These are phyloP conservation scores for Hippocampus barbouri DNA, from an alignment of 2,113 vertebrate genomes.

Conservation along the genomic window DNA sequence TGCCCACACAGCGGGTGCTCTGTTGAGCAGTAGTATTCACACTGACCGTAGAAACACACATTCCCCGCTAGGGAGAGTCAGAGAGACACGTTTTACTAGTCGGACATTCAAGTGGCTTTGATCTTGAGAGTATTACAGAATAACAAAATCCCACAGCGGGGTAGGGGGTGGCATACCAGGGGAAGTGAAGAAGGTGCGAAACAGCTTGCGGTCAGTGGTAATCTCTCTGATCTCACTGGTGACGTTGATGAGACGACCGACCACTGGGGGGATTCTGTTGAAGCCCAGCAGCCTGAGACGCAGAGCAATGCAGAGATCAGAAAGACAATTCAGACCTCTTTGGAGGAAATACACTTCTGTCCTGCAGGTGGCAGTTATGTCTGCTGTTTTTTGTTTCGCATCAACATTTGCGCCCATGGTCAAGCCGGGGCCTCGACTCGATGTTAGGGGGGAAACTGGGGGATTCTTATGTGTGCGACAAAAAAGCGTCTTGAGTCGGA, in stretches of 20 bases:
- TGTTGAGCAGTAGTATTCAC: conserved; percentile 93
- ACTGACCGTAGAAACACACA: conserved; percentile 93
- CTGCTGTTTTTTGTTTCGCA: background rate
- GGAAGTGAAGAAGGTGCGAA: conserved; percentile 75
- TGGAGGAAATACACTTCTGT: background rate
- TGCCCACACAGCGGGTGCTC: conserved; percentile 90
- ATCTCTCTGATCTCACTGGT: conserved; percentile 79
- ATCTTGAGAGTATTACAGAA: background rate
- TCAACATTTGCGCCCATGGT: too few species aligned
- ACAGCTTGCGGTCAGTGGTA: conserved; percentile 77
- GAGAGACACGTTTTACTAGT: background rate
- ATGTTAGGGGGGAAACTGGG: too few species aligned
- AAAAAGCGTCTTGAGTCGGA: too few species aligned
- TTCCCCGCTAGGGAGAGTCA: conserved; percentile 68
- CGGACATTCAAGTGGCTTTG: background rate
- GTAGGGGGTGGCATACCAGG: conserved; percentile 41
- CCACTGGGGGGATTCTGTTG: conserved; percentile 77
- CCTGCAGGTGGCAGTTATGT: background rate
- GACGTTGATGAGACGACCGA: conserved; percentile 78
- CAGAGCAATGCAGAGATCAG: background rate
- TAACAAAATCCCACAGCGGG: background rate
- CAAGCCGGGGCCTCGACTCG: too few species aligned
- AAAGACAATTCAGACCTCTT: background rate
- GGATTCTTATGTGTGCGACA: too few species aligned
- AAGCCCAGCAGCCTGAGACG: conserved; percentile 78